Conservation (phyloP, 2,888 invertebrate genomes). For the Phengaris alcon region DNA sequence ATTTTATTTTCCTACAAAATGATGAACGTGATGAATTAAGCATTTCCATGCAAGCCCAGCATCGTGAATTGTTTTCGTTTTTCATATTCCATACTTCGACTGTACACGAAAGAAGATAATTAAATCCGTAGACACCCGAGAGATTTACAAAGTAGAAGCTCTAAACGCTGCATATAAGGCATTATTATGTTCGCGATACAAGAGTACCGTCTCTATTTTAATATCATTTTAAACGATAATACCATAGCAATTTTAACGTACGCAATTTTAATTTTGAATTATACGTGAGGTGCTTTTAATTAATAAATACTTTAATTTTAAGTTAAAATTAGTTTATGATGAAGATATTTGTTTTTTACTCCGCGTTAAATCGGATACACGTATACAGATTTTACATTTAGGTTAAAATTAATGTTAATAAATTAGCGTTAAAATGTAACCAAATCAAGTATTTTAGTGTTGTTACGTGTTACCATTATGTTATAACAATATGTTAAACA, state of each 20-base stretch:
- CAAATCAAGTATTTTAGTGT: not conserved
- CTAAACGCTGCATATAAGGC: slow-evolving; percentile 27
- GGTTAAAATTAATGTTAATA: not conserved
- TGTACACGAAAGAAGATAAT: slow-evolving; percentile 60
- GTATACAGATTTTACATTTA: not conserved
- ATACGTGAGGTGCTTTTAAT: slow-evolving; percentile 4
- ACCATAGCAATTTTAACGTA: not conserved
- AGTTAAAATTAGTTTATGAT: slow-evolving; percentile 1
- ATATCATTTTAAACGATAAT: slow-evolving; percentile 12
- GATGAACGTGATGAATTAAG: slow-evolving; percentile 20
- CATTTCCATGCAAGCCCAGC: slow-evolving; percentile 17
- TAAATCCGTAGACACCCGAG: slow-evolving; percentile 58
- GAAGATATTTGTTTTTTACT: not conserved
- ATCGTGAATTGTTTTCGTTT: slow-evolving; percentile 55
- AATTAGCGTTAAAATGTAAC: not conserved
- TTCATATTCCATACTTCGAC: slow-evolving; percentile 39
- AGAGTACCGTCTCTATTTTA: slow-evolving; percentile 8
- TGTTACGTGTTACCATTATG: too few relatives aligned
- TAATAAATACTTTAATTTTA: not conserved
- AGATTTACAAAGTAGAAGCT: slow-evolving; percentile 50
- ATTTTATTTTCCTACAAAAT: not conserved
- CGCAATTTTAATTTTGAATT: slow-evolving; percentile 1
- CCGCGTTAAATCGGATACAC: too few relatives aligned
- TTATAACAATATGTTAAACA: too few relatives aligned
- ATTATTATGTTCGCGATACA: slow-evolving; percentile 18